Evolutionary conservation across 2,113 vertebrate species (phyloP).

Genomic region (human (Homo sapiens)): GRCh38 chr5:106305501-106306000

Average conservation of each 20-base stretch:
- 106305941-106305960: slow-evolving; percentile 38
- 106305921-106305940: slow-evolving; percentile 36
- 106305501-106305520: not conserved
- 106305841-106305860: slow-evolving; percentile 65
- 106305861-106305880: slow-evolving; percentile 60
- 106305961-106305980: not conserved
- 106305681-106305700: slow-evolving; percentile 45
- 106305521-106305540: not conserved
- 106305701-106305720: slow-evolving; percentile 67
- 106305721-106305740: slow-evolving; percentile 63
- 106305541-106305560: slow-evolving; percentile 25
- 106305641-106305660: slow-evolving; percentile 62
- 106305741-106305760: not conserved
- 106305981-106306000: not conserved
- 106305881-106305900: slow-evolving; percentile 38
- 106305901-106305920: not conserved
- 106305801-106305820: slow-evolving; percentile 52
- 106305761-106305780: slow-evolving; percentile 28
- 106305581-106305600: not conserved
- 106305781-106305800: slow-evolving; percentile 68
- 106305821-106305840: slow-evolving; percentile 48
- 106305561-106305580: not conserved
- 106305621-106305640: slow-evolving; percentile 40
- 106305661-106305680: slow-evolving; percentile 62
- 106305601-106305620: slow-evolving; percentile 4